Percentiles rank a stretch among this genome's conserved stretches.
phyloP scores from a whole-genome alignment of 92 coral and sea anemone genomes.

The Anthopleura xanthogrammica region DNA sequence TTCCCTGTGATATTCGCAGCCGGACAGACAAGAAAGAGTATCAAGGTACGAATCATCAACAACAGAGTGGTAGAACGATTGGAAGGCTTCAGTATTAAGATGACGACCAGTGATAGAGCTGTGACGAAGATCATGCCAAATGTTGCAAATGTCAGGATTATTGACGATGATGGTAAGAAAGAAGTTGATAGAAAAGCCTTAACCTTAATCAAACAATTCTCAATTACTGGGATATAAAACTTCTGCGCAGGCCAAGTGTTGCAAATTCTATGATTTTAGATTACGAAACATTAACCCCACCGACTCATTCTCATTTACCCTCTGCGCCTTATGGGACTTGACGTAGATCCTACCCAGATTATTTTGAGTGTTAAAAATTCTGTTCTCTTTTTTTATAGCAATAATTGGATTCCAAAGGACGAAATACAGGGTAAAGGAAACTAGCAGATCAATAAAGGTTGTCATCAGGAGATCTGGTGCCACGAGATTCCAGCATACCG shows the following conservation, averaged over 20 bases:
- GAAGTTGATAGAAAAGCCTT: too few species aligned
- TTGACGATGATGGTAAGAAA: conserved; percentile 24
- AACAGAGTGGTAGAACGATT: conserved; percentile 1
- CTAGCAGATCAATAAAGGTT: conserved; percentile 4
- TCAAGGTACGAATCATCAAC: background rate
- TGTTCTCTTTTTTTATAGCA: background rate
- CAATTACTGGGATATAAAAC: too few species aligned
- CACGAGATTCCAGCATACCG: background rate
- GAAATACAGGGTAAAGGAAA: conserved; percentile 5
- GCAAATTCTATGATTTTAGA: too few species aligned
- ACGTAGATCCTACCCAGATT: too few species aligned
- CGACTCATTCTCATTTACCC: too few species aligned
- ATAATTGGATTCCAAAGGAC: conserved; percentile 18
- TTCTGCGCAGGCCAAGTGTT: too few species aligned
- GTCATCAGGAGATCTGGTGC: conserved; percentile 17
- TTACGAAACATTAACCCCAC: too few species aligned
- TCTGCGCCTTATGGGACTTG: too few species aligned
- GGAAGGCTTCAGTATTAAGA: background rate
- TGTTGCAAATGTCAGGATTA: background rate
- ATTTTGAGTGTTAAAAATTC: background rate
- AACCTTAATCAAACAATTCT: too few species aligned
- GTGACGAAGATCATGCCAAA: conserved; percentile 1
- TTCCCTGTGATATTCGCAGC: background rate
- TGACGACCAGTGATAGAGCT: conserved; percentile 5
- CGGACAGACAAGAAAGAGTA: background rate